Evolutionary conservation across 2,888 invertebrate genomes (phyloP).

Genomic region (Dichetophora obliterata): DNA sequence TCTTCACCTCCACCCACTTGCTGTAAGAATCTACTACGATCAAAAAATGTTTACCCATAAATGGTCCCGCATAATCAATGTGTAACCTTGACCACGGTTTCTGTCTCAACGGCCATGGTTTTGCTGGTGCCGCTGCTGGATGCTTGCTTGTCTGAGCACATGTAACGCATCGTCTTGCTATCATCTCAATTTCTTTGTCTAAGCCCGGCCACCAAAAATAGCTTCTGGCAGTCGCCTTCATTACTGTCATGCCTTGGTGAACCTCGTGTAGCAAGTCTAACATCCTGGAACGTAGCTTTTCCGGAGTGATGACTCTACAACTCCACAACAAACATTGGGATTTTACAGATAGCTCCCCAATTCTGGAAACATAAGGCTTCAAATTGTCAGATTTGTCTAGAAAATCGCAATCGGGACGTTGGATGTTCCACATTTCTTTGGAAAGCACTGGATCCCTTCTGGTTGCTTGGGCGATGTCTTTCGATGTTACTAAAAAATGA

Average conservation of each 20-base stretch:
- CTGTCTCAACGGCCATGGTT: constrained; percentile 33
- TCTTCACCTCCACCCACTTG: constrained; percentile 40
- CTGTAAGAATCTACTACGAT: constrained; percentile 41
- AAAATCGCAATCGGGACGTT: constrained; percentile 11
- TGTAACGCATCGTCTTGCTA: constrained; percentile 26
- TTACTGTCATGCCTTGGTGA: constrained; percentile 37
- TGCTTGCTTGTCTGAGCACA: constrained; percentile 33
- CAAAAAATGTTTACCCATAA: constrained; percentile 41
- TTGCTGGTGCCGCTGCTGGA: constrained; percentile 24
- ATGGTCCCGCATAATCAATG: constrained; percentile 46
- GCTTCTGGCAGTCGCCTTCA: constrained; percentile 37
- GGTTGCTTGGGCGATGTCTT: constrained; percentile 27
- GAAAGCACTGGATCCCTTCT: constrained; percentile 17
- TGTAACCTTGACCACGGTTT: constrained; percentile 37
- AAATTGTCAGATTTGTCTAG: constrained; percentile 33
- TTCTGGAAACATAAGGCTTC: constrained; percentile 23
- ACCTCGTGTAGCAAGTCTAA: constrained; percentile 28
- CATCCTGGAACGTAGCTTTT: background rate
- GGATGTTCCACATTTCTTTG: constrained; percentile 11
- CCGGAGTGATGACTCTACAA: constrained; percentile 26
- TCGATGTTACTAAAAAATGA: constrained; percentile 31
- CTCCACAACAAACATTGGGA: constrained; percentile 37
- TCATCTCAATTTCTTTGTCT: constrained; percentile 35
- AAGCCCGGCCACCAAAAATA: constrained; percentile 44
- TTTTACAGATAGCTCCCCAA: constrained; percentile 30